phyloP scores from a whole-genome alignment of 2,113 vertebrate genomes.

The Ptilonorhynchus violaceus region DNA sequence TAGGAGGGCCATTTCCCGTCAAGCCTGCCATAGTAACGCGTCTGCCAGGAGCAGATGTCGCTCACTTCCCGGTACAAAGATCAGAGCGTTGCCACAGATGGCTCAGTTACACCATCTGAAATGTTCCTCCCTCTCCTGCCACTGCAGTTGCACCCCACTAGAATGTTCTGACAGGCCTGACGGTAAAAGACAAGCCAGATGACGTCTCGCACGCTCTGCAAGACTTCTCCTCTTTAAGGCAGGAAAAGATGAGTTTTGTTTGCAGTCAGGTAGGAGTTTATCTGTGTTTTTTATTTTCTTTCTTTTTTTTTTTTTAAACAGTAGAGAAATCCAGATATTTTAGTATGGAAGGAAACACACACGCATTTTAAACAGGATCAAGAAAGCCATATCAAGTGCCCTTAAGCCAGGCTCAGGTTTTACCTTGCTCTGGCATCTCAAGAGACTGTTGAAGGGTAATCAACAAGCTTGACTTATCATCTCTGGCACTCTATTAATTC shows the following conservation, averaged over 20 bases:
- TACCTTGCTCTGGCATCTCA: neutral
- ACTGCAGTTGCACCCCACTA: neutral
- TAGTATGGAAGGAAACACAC: neutral
- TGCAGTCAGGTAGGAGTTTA: neutral
- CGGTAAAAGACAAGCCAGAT: neutral
- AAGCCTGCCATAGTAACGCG: conserved; percentile 40
- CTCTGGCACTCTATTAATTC: neutral
- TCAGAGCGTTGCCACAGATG: conserved; percentile 13
- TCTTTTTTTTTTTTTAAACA: neutral
- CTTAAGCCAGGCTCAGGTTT: neutral
- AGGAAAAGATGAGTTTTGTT: neutral
- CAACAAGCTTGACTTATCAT: neutral
- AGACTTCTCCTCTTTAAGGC: neutral
- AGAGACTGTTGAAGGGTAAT: neutral
- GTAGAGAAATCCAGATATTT: neutral
- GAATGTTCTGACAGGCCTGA: neutral
- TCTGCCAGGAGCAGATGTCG: conserved; percentile 6
- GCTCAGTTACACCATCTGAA: neutral
- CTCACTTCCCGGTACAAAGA: neutral
- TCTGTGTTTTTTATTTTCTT: no score
- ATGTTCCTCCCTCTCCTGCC: neutral
- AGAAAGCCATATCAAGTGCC: neutral
- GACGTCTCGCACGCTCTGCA: neutral
- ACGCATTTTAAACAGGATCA: neutral
- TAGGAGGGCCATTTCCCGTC: neutral